Conservation (phyloP, 2,888 invertebrate species). For the Tyria jacobaeae region DNA sequence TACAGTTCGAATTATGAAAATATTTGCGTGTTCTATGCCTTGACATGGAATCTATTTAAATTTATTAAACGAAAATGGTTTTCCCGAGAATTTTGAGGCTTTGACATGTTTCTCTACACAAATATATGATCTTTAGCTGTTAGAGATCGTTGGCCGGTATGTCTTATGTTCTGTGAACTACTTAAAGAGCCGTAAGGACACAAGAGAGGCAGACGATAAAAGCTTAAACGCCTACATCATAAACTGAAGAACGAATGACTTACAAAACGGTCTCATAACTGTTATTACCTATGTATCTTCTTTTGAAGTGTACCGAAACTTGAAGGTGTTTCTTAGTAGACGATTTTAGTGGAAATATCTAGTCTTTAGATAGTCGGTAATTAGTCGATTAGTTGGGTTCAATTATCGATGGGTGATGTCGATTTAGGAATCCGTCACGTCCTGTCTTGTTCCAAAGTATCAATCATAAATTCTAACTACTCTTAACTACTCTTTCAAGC, state of each 20-base stretch:
- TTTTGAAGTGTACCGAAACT: constrained; percentile 10
- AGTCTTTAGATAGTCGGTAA: neutral
- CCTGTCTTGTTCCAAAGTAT: no score
- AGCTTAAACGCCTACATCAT: constrained; percentile 12
- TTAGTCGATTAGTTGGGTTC: neutral
- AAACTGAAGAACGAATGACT: constrained; percentile 37
- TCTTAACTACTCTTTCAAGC: no score
- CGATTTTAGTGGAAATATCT: no score
- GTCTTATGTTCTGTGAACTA: constrained; percentile 11
- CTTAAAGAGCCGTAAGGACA: constrained; percentile 12
- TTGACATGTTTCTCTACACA: constrained; percentile 2
- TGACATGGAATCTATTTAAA: constrained; percentile 45
- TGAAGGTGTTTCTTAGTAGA: neutral
- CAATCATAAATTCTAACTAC: no score
- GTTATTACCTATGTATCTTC: constrained; percentile 12
- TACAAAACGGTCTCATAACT: constrained; percentile 35
- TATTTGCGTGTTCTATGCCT: constrained; percentile 28
- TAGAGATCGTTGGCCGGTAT: neutral
- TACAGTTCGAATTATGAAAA: constrained; percentile 15
- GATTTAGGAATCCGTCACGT: no score
- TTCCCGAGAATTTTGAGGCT: constrained; percentile 29
- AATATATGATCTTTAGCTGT: constrained; percentile 8
- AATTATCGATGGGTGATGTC: no score
- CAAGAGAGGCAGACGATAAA: constrained; percentile 4
- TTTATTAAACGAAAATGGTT: constrained; percentile 36